Evolutionary conservation across 2,888 invertebrate species (phyloP), one percentile per base, ranked within the genome.

Genomic region (Allophyes oxyacanthae): DNA sequence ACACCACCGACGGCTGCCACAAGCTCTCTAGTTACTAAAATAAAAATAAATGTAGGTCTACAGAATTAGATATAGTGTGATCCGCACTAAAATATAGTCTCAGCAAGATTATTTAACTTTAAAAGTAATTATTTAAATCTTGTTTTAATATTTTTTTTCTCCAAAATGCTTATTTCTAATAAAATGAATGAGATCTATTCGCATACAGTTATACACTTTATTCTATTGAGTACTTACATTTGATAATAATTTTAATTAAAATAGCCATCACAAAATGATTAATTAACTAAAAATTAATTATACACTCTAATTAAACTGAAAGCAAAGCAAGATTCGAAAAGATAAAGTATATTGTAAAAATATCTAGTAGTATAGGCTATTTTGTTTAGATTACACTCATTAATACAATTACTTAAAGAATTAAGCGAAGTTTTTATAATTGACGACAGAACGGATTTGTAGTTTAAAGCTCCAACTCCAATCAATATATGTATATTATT

Each of bases 1-100:
- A 91, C 89, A 89, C 93, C 93, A 93, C 93, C 93, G 81, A 90
- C 87, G 90, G 91, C 92, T 90, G 91, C 87, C 89, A 88, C 85
- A 86, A 87, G 81, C 81, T 81, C 72, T 77, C 80, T 86, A 87
- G 79, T 74, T 75, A 80, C 79, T 82, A 81, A 77, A 76, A 65
- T 75, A 78, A 67, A 62, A 64, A 60, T 65, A 66, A 74, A 70
- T 68, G 64, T 66, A 68, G 59, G 26, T 14, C 56, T 72, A 75
- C 14, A 45, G 36, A 40, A 60, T 64, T 75, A 72, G 64, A 63
- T 57, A 71, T 50, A 72, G 49, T 58, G 44, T 59, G 54, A 52
- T 70, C 59, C 57, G 59, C 43, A 42, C 61, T 53, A 58, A 43
- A 61, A 65, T 48, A 43, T 56, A 48, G 34, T 49, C 38, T 55